Conservation (phyloP, 2,797 vertebrate species). For the Steatocranus sp. region DNA sequence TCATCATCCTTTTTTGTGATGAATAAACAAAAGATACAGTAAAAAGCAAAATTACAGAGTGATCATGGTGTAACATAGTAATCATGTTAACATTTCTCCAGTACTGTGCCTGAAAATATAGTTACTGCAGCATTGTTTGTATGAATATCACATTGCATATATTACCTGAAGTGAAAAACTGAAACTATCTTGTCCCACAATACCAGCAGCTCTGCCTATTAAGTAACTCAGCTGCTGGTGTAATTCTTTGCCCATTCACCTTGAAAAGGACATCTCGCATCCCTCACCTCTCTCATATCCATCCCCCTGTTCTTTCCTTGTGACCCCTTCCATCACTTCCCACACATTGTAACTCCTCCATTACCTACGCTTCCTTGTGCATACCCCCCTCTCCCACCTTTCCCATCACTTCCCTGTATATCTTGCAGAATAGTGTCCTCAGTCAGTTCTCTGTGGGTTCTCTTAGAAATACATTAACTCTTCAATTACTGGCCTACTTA, state of each 20-base stretch:
- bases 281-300: background rate
- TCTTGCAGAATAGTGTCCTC: constrained; percentile 36
- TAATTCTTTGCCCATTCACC: constrained; percentile 29
- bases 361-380: background rate
- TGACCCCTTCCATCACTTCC: constrained; percentile 9
- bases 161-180: background rate
- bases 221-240: constrained; percentile 8
- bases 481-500: constrained; percentile 58
- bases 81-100: background rate
- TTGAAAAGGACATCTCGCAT: constrained; percentile 16
- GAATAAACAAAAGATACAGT: background rate
- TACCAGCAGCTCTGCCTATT: background rate
- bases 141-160: background rate
- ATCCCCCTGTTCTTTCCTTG: background rate
- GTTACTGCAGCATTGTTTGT: background rate
- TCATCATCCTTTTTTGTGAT: background rate
- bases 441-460: constrained; percentile 55
- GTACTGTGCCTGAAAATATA: background rate
- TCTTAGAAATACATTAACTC: constrained; percentile 63
- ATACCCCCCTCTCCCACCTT: background rate
- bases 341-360: background rate
- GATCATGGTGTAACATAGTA: background rate
- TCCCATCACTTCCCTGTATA: background rate
- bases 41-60: background rate
- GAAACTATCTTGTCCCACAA: background rate